Evolutionary conservation across 2,797 vertebrate species (phyloP), one percentile per base, ranked within the genome.

Genomic region (Coregonus sp.): DNA sequence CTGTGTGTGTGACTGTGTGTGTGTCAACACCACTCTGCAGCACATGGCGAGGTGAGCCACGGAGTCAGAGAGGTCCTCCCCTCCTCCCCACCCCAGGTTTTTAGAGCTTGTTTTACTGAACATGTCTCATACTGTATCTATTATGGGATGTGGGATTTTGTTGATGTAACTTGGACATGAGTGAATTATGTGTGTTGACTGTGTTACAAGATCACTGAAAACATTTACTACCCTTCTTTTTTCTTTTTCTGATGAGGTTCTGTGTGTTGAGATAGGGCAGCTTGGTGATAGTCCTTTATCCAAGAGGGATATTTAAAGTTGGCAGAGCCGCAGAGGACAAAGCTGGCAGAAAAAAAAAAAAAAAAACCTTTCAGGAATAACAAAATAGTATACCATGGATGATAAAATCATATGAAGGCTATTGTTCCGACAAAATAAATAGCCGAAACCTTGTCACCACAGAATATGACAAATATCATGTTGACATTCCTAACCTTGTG

Each of bases 41-140:
- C 73, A 52, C 77, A 31, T 50, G 67, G 40, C 18, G 47, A 52
- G 63, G 35, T 40, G 69, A 71, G 33, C 65, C 18, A 4, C 63
- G 54, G 11, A n/a, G 54, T 15, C 16, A 3, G 31, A 33, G 31
- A 74, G 75, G 78, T 25, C 25, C 25, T 25, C 25, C 25, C 25
- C 25, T 25, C 25, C 25, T 25, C 25, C 25, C 25, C 25, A 25
- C 25, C 25, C 25, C 25, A 25, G 25, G 25, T 25, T 25, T 25
- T 25, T 25, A 25, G 25, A 25, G 74, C 4, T 3, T 69, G 63
- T 33, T 63, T 47, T 40, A 29, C 35, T 9, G 68, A 20, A 47
- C 50, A 4, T 70, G 9, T 51, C 37, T 70, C 15, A 14, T 9
- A 50, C 3, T 50, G 69, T 50, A 18, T 25, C 18, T 51, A 20